These are phyloP conservation scores for Cephus rjabovi DNA, from an alignment of 2,888 invertebrate species.

Conservation along the genomic window DNA sequence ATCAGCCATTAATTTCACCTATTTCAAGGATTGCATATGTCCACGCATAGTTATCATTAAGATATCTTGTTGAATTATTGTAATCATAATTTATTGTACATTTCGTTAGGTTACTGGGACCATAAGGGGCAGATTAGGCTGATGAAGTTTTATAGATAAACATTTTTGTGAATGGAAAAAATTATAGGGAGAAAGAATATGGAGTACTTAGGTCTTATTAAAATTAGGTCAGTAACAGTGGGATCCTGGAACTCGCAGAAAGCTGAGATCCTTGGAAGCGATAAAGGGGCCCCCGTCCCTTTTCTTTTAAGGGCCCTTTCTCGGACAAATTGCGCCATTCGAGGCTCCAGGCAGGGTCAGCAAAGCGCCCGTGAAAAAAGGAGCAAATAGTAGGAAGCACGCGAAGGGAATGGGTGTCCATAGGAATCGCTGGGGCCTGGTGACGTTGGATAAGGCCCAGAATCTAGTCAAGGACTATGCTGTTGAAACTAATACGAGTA, in stretches of 20 bases:
- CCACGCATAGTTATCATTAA: neutral
- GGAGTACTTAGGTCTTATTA: neutral
- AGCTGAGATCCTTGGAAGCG: neutral
- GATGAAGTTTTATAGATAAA: neutral
- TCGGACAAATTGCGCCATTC: constrained; percentile 29
- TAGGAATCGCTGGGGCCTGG: neutral
- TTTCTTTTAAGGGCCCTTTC: constrained; percentile 7
- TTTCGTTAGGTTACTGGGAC: neutral
- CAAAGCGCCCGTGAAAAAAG: constrained; percentile 3
- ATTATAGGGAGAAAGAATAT: neutral
- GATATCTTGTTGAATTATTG: neutral
- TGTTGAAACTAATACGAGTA: neutral
- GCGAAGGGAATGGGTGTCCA: neutral
- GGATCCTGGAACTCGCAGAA: neutral
- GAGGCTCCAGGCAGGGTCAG: constrained; percentile 34
- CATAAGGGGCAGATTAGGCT: neutral
- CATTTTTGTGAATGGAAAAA: neutral
- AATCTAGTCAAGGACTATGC: neutral
- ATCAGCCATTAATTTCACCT: neutral
- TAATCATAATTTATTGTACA: neutral
- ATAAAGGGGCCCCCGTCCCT: neutral
- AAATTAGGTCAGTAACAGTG: neutral
- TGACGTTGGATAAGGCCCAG: neutral
- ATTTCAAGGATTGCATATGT: neutral
- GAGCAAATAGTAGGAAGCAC: neutral